Evolutionary conservation across 37 sponge, comb jelly and placozoan species (phyloP), one percentile per base, ranked within the genome.

Genomic region (Ephydatia muelleri): DNA sequence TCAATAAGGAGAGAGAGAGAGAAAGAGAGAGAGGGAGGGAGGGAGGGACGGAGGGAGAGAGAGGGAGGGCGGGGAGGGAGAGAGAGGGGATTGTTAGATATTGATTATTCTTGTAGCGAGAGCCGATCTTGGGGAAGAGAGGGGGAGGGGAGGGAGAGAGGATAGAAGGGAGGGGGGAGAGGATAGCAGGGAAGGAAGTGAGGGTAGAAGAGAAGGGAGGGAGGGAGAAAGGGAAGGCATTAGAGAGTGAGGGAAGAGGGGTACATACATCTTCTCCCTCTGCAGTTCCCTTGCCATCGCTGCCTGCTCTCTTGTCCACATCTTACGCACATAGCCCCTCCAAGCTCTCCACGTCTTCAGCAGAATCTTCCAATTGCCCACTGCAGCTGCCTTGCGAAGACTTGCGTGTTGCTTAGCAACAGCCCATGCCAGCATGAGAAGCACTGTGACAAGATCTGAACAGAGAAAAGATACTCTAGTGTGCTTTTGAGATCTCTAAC

Each of bases 291-390:
- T 80, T 43, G 81, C 67, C 64, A 43, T 22, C 38, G 21, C 4
- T 19, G 73, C 81, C 28, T 48, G 66, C 34, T 80, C 87, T 28
- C 75, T 80, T 73, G 65, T 34, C 29, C 73, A 72, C 68, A 67
- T 36, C 66, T 38, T 34, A 4, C 39, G n/a, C 68, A 91, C 79
- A 64, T 37, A 69, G 21, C 68, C 68, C 47, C 73, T 78, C 91
- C 91, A 91, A 0, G 49, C 83, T 30, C 76, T 21, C 91, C 91
- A 91, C 73, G 67, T 40, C 67, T 72, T 82, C 48, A 70, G 28
- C 72, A 83, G 23, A 2, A 91, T 49, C 57, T 67, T 82, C 91
- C 91, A 91, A 66, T 82, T 80, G 0, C 83, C 65, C 26, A 82
- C 67, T 26, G 75, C 87, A 19, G 39, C 49, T 38, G 87, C 91